A percentile compares a stretch with the other conserved stretches of the same genome.
phyloP scores from a whole-genome alignment of 2,797 vertebrate genomes.

The Anguilla megastoma region DNA sequence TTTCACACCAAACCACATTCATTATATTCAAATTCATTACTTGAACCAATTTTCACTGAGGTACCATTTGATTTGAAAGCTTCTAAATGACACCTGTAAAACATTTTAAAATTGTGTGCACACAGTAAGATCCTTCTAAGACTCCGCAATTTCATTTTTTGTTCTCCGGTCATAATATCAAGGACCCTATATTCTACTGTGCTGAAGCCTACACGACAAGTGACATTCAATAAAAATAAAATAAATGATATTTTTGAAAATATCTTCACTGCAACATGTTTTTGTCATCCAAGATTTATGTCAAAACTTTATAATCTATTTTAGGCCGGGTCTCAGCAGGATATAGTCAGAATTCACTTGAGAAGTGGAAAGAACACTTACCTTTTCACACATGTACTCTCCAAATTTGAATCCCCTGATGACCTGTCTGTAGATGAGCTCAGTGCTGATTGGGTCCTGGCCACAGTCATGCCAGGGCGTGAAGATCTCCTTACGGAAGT shows the following conservation, averaged over 20 bases:
- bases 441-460: constrained; percentile 80
- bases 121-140: background rate
- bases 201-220: no score
- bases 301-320: background rate
- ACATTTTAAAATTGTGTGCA: background rate
- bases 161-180: no score
- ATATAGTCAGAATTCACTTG: background rate
- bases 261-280: no score
- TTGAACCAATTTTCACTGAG: background rate
- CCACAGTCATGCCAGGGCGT: constrained; percentile 86
- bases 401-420: constrained; percentile 79
- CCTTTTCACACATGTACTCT: constrained; percentile 86
- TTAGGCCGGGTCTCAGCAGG: background rate
- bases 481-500: constrained; percentile 90
- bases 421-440: constrained; percentile 89
- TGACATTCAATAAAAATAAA: no score
- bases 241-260: no score
- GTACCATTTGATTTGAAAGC: background rate
- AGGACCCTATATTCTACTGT: no score
- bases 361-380: constrained; percentile 44
- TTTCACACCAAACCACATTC: background rate
- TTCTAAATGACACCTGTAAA: background rate
- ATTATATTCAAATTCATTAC: background rate
- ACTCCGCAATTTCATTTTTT: no score
- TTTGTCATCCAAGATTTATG: background rate